Evolutionary conservation across 2,888 invertebrate species (phyloP).

Genomic region (Steromphala cineraria): DNA sequence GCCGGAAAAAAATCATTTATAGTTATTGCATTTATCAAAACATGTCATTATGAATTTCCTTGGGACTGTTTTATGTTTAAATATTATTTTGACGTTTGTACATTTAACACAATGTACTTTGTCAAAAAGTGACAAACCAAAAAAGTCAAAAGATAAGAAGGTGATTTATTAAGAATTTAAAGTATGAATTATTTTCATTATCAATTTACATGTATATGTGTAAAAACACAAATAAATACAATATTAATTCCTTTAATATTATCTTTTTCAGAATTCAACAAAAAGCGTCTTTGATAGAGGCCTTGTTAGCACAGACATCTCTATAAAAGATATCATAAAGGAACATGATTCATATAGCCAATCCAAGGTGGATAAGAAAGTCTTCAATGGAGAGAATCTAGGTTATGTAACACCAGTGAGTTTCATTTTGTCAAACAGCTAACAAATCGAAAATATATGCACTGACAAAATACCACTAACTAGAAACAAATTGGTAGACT

Average conservation of each 20-base stretch:
- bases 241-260: neutral
- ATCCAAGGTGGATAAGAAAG: constrained; percentile 80
- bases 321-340: constrained; percentile 84
- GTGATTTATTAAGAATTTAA: constrained; percentile 29
- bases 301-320: constrained; percentile 82
- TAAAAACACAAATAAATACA: too few species aligned
- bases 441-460: too few species aligned
- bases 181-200: neutral
- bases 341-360: constrained; percentile 86
- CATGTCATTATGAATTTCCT: too few species aligned
- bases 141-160: constrained; percentile 51
- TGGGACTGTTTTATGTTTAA: neutral
- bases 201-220: neutral
- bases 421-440: constrained; percentile 33
- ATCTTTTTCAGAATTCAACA: constrained; percentile 24
- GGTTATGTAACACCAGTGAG: constrained; percentile 94
- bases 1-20: too few species aligned
- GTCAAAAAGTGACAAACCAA: constrained; percentile 61
- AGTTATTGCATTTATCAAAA: too few species aligned
- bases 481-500: too few species aligned
- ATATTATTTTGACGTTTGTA: neutral
- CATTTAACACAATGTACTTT: constrained; percentile 39
- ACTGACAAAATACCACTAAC: too few species aligned
- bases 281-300: constrained; percentile 81
- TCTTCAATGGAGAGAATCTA: constrained; percentile 85